Conservation (phyloP, 2,113 vertebrate species). For the Psephotus haematonotus region DNA sequence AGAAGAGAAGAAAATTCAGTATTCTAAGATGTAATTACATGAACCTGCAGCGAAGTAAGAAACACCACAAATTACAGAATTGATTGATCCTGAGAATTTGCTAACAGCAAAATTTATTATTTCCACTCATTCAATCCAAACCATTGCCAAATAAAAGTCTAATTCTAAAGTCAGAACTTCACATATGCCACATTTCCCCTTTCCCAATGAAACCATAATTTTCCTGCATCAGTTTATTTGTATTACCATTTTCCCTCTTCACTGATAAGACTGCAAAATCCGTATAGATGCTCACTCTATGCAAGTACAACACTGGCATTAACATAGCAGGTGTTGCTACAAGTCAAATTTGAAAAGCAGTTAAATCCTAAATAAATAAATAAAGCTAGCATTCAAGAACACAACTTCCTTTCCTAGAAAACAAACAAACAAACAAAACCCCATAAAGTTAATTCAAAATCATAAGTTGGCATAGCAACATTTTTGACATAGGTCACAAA, state of each 20-base stretch:
- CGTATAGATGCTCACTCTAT: not conserved
- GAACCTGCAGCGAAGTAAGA: not conserved
- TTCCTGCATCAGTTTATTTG: not conserved
- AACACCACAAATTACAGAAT: not conserved
- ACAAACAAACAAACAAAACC: too few relatives aligned
- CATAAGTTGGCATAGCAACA: not conserved
- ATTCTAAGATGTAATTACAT: slow-evolving; percentile 11
- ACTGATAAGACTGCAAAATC: not conserved
- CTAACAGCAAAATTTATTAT: not conserved
- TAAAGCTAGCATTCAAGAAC: not conserved
- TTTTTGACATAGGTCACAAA: not conserved
- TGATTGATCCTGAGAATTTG: not conserved
- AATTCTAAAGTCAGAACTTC: not conserved
- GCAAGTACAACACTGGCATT: not conserved
- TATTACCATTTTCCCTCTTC: not conserved
- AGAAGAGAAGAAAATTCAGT: slow-evolving; percentile 19
- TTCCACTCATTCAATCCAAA: not conserved
- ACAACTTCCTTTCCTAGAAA: not conserved
- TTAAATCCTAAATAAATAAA: not conserved
- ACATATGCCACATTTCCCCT: not conserved
- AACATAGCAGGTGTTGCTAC: not conserved
- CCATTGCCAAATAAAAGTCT: not conserved
- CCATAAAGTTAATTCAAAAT: not conserved
- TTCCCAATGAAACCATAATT: not conserved
- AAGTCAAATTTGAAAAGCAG: not conserved